Evolutionary conservation across 2,888 invertebrate genomes (phyloP), one percentile per base, ranked within the genome.

Genomic region (Listrodromus nycthemerus): DNA sequence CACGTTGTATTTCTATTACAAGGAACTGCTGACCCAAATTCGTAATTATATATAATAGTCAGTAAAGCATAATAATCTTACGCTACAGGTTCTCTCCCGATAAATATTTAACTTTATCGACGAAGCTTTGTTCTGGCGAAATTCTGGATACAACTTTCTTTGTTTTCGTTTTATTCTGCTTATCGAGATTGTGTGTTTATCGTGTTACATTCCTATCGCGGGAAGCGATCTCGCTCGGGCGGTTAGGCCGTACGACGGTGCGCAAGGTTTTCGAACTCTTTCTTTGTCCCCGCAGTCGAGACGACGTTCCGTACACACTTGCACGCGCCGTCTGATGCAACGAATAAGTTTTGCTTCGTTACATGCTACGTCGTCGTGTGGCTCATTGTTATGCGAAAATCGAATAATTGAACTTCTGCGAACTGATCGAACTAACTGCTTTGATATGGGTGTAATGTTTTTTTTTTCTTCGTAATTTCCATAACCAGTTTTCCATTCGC

Each of bases 221-320:
- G 13, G 48, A 3, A 69, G n/a, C 21, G 48, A 69, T 41, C 24
- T 48, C 48, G 13, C n/a, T 27, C 27, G 3, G 13, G 24, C 50
- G 24, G 30, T 19, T 27, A 10, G 24, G 50, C 27, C n/a, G 30
- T 4, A 30, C 50, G 30, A 3, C 50, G 24, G 13, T 24, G 7
- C 10, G 41, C 63, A 70, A 76, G 76, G 81, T 81, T 55, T 55
- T 70, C 70, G 81, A 76, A 81, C 76, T 77, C 41, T 37, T 70
- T 58, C 76, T 76, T 81, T 77, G 70, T 76, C 45, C 58, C 58
- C 55, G 61, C 50, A 61, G 13, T 52, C 69, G 37, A 6, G 63
- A 63, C 63, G 21, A 30, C 33, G 21, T n/a, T 69, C 24, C 6
- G 50, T 50, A 50, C 50, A 50, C 69, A 69, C 50, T n/a, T 50